Evolutionary conservation across 2,113 vertebrate genomes (phyloP), one percentile per base, ranked within the genome.

Genomic region (Lampris megalopsis): DNA sequence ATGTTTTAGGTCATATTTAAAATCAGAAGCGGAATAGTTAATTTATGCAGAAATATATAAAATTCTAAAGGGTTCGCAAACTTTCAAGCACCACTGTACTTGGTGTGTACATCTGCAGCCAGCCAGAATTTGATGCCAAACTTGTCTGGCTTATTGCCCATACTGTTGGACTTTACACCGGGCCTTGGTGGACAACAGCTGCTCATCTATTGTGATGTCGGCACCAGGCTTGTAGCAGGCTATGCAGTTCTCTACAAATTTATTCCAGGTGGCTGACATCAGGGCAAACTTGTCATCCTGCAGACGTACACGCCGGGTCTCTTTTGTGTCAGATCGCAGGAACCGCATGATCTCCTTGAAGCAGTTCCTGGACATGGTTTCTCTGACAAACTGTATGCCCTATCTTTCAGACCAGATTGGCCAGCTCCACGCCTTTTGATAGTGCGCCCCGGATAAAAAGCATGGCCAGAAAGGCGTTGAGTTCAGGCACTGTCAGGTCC

Each of bases 101-200:
- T 80, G 41, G 35, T n/a, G 1, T 62, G 6, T 8, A 75, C 74
- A 49, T 83, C 53, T 5, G 73, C 66, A 5, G 60, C 77, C 24
- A 80, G 11, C 60, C 60, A 83, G 37, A 83, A 80, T 9, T 75
- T 80, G 4, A 80, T 80, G 3, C 60, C 76, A 66, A 75, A 69
- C 53, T 54, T 74, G 24, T 74, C 64, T 5, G 61, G 68, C 45
- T 72, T 79, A 6, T 78, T 78, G 3, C 24, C 6, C 61, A 58
- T 71, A 71, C 37, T 65, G 59, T 1, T 35, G 71, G 38, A 62
- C 71, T 2, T 11, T 40, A 38, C 75, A 63, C 1, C 5, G 40
- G 1, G 24, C 13, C 50, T 72, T 78, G 9, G 75, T 72, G 2
- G 67, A 48, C 42, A 78, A 57, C 10, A 72, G 61, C 11, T 72